Conservation (phyloP, 1,140 invertebrate genomes). For the Pseudomyrmex dendroicus region DNA sequence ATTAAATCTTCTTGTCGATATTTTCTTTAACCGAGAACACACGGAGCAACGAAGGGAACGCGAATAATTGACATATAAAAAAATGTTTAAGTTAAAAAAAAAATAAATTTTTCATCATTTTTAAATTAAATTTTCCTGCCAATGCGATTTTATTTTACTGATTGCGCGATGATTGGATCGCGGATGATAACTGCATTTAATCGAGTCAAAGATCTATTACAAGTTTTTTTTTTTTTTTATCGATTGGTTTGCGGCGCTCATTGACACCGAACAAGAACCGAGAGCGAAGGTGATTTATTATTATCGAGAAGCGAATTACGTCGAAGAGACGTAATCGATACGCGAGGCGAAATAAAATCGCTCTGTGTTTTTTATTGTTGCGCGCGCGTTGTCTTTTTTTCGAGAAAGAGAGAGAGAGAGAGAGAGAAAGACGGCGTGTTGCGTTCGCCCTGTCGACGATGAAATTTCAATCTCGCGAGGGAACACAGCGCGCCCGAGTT, state of each 20-base stretch:
- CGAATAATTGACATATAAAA: neutral
- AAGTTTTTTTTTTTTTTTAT: neutral
- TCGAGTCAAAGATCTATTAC: too few species aligned
- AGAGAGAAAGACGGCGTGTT: neutral
- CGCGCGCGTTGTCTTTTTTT: neutral
- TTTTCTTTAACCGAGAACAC: too few species aligned
- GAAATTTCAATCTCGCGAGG: conserved; percentile 23
- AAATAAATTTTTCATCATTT: too few species aligned
- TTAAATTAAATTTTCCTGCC: too few species aligned
- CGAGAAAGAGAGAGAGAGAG: neutral
- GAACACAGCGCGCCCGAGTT: conserved; percentile 1
- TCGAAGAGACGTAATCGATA: neutral
- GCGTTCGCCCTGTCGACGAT: conserved; percentile 9
- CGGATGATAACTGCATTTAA: too few species aligned
- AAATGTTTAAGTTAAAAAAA: neutral
- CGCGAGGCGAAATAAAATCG: neutral
- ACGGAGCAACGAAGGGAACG: neutral
- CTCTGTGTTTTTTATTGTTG: neutral
- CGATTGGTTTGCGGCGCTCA: neutral
- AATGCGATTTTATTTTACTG: too few species aligned
- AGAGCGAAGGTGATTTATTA: conserved; percentile 7
- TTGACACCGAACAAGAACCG: neutral
- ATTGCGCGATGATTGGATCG: too few species aligned
- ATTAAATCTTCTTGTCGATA: neutral
- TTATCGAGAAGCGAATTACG: conserved; percentile 6